Evolutionary conservation across 2,888 invertebrate genomes (phyloP), one percentile per base, ranked within the genome.

Genomic region (Sinotaia quadrata): DNA sequence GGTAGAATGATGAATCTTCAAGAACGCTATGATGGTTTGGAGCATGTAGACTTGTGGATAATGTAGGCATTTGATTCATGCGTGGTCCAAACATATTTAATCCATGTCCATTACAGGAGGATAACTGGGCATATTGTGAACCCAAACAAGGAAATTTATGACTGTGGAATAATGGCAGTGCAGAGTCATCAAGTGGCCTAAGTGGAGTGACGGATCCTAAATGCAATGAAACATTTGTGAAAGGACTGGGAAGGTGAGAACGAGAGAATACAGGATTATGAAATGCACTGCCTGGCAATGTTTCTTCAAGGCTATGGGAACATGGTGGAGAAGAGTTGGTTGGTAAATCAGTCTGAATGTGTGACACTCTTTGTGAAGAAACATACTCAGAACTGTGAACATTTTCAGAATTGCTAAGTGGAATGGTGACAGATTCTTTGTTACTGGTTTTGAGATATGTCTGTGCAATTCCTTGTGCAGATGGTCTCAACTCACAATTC

Each of bases 171-270:
- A 72, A 47, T 21, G 36, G 21, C 12, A 72, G 52, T 4, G 68
- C 66, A 29, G 68, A 49, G 57, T 72, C 68, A 41, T 67, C 71
- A 12, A 63, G 2, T 18, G 71, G 67, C 18, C 58, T 37, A 15
- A 58, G 8, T 8, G 61, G 56, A 21, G 31, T 4, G 2, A 59
- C 2, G 10, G 47, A 47, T 21, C 47, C 24, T 18, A 24, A 8
- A 47, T 1, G 8, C 18, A 18, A 1, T 8, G 47, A n/a, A 47
- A 47, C 47, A 47, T n/a, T n/a, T 24, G 24, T n/a, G 47, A 47
- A 47, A 3, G 47, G 4, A 18, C 47, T 47, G 47, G 21, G 2
- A 24, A 15, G 12, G 12, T 47, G 47, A 8, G 47, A 47, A n/a
- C 47, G 47, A n/a, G 56, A 41, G 37, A 29, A 51, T 34, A 1